Evolutionary conservation across 2,797 vertebrate genomes (phyloP).

Genomic region (Anableps anableps): DNA sequence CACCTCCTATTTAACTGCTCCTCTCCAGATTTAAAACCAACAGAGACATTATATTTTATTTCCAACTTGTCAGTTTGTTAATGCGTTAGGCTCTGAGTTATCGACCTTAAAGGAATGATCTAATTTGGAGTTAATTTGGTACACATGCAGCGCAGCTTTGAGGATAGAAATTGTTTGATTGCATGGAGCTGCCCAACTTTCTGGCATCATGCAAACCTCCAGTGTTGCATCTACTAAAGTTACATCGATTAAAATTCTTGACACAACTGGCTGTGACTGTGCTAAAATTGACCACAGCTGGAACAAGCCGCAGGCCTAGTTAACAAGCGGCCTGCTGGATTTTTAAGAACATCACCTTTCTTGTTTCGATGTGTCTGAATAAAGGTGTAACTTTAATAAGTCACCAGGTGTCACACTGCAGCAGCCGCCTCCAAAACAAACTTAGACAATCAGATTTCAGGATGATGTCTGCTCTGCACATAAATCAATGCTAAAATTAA

Average conservation of each 20-base stretch:
- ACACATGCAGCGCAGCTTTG: neutral
- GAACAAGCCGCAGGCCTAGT: neutral
- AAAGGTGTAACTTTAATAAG: neutral
- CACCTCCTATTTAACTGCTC: neutral
- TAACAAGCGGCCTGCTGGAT: no score
- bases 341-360: no score
- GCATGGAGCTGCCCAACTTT: neutral
- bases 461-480: no score
- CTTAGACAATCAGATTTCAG: no score
- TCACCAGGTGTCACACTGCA: neutral
- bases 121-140: neutral
- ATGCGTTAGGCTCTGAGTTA: neutral
- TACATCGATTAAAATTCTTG: no score
- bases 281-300: neutral
- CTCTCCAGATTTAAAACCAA: neutral
- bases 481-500: no score
- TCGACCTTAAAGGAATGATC: neutral
- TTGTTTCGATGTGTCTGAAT: neutral
- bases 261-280: no score
- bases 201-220: neutral
- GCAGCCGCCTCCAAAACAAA: neutral
- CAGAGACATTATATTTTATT: neutral
- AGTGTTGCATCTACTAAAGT: neutral
- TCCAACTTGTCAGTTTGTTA: neutral
- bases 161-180: neutral